phyloP scores from a whole-genome alignment of 2,888 invertebrate genomes.

The Ennomos fuscantarius region DNA sequence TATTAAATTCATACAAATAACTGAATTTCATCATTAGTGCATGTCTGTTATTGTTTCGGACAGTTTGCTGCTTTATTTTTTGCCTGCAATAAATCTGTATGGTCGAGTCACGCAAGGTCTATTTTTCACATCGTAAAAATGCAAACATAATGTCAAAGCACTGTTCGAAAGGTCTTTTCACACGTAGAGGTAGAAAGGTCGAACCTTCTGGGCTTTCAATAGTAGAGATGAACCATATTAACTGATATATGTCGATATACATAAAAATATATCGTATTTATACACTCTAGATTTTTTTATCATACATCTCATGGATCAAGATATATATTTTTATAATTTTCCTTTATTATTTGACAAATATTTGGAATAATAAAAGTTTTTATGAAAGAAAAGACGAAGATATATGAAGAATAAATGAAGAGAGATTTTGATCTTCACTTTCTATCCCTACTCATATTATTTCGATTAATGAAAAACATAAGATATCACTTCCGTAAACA shows the following conservation, averaged over 20 bases:
- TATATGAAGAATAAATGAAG: too few species aligned
- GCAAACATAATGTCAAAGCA: slow-evolving; percentile 46
- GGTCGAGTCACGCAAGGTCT: slow-evolving; percentile 48
- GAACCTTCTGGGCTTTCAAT: slow-evolving; percentile 26
- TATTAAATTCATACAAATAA: background rate
- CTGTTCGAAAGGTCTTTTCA: slow-evolving; percentile 36
- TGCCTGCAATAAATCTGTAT: slow-evolving; percentile 49
- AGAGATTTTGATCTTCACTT: too few species aligned
- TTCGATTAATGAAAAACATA: too few species aligned
- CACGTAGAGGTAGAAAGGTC: slow-evolving; percentile 41
- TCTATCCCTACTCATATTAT: too few species aligned
- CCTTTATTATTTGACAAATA: too few species aligned
- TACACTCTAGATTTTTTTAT: too few species aligned
- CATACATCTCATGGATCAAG: too few species aligned
- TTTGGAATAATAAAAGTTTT: too few species aligned
- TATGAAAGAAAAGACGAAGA: too few species aligned
- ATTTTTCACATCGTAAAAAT: slow-evolving; percentile 62
- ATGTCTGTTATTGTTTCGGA: slow-evolving; percentile 7
- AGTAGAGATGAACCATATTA: background rate
- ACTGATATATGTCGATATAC: background rate
- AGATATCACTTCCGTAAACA: too few species aligned
- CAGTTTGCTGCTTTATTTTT: slow-evolving; percentile 7
- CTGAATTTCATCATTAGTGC: background rate
- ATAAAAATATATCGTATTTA: too few species aligned
- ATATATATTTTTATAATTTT: too few species aligned